Conservation (phyloP, 2,888 invertebrate genomes). For the Gryllus longicercus region DNA sequence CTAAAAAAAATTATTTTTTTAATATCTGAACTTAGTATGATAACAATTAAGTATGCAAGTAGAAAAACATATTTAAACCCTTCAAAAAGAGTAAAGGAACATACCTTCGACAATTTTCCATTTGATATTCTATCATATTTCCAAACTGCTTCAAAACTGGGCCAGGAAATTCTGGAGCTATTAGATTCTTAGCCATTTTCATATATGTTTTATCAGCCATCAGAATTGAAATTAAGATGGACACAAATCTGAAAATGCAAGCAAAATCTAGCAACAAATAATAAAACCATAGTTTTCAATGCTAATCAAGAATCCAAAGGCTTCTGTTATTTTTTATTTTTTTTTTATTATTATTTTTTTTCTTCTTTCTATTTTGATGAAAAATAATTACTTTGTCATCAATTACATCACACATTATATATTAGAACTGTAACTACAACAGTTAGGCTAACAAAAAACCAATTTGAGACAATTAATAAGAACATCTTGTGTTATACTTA, state of each 20-base stretch:
- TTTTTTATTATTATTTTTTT: no score
- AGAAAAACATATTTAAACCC: no score
- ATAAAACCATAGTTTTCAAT: background rate
- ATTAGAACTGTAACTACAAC: background rate
- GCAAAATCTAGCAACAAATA: constrained; percentile 27
- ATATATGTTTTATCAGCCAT: constrained; percentile 70
- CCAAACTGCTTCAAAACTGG: constrained; percentile 64
- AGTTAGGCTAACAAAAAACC: background rate
- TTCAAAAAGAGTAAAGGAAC: no score
- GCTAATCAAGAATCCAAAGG: background rate
- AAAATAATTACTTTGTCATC: no score
- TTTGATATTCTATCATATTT: constrained; percentile 66
- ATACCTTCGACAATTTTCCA: constrained; percentile 56
- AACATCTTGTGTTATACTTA: background rate
- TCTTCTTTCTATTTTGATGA: background rate
- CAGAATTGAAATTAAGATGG: constrained; percentile 56
- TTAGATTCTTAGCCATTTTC: constrained; percentile 71
- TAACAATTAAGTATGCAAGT: no score
- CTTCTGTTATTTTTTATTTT: background rate
- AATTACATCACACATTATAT: no score
- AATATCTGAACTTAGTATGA: no score
- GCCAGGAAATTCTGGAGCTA: constrained; percentile 62
- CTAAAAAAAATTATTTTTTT: constrained; percentile 41
- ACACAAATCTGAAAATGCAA: constrained; percentile 51
- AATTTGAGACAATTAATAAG: background rate